phyloP scores from a whole-genome alignment of 2,888 invertebrate species.

The Embidobia sp. region DNA sequence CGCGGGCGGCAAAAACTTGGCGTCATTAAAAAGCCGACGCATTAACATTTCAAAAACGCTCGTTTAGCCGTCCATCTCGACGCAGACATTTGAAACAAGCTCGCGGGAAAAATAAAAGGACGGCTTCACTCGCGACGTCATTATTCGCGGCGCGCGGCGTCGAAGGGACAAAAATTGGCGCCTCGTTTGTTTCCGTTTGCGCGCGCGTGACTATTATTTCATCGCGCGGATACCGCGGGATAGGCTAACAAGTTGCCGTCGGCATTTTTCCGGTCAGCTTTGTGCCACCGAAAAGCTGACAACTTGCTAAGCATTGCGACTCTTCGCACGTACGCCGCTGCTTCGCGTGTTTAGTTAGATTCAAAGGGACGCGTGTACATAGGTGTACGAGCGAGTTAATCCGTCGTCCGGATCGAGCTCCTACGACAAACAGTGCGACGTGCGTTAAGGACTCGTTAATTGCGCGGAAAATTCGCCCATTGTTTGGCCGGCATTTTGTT shows the following conservation, averaged over 20 bases:
- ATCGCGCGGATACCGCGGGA: conserved; percentile 32
- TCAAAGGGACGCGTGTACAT: conserved; percentile 37
- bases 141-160: conserved; percentile 38
- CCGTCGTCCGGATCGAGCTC: conserved; percentile 31
- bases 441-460: conserved; percentile 57
- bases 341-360: conserved; percentile 51
- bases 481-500: conserved; percentile 44
- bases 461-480: conserved; percentile 51
- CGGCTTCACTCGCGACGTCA: conserved; percentile 37
- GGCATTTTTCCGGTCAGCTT: conserved; percentile 60
- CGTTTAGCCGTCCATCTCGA: conserved; percentile 25
- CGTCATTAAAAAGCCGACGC: conserved; percentile 39
- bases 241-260: conserved; percentile 60
- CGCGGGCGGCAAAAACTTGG: conserved; percentile 4
- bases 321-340: conserved; percentile 60
- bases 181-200: conserved; percentile 55
- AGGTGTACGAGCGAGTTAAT: conserved; percentile 41
- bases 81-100: conserved; percentile 42
- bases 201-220: conserved; percentile 59
- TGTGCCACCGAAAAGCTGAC: conserved; percentile 49
- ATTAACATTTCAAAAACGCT: conserved; percentile 45
- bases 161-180: conserved; percentile 48
- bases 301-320: conserved; percentile 52
- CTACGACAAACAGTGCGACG: conserved; percentile 49
- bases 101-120: conserved; percentile 50